These are phyloP conservation scores for Callipepla squamata DNA, from an alignment of 2,113 vertebrate genomes.

Conservation along the genomic window DNA sequence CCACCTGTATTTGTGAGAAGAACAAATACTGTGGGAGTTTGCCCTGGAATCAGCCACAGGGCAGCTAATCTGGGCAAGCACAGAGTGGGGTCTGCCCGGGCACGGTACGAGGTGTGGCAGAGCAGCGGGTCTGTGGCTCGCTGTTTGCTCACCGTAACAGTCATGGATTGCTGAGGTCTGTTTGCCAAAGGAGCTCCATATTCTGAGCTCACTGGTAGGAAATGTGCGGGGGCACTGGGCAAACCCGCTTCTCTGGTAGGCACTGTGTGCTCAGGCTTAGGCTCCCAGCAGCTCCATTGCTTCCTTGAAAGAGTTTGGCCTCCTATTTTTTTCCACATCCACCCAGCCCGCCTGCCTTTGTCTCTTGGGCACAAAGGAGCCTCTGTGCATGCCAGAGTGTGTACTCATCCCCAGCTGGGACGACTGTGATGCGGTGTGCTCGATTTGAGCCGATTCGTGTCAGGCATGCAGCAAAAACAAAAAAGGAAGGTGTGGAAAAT, in stretches of 20 bases:
- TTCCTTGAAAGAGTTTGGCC: not conserved
- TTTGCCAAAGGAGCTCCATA: not conserved
- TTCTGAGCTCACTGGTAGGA: not conserved
- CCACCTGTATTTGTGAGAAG: not conserved
- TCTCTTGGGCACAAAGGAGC: not conserved
- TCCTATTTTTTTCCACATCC: not conserved
- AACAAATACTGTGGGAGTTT: not conserved
- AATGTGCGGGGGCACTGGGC: not conserved
- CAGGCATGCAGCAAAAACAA: not conserved
- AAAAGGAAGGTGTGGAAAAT: not conserved
- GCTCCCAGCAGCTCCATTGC: not conserved
- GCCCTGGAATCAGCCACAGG: fast-evolving
- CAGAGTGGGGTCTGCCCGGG: not conserved
- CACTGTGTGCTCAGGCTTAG: not conserved
- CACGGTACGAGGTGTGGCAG: fast-evolving
- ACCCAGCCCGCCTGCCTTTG: not conserved
- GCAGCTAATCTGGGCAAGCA: not conserved
- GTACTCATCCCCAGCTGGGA: not conserved
- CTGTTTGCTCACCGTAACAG: not conserved
- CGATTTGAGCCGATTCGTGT: not conserved
- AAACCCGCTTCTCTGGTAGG: not conserved
- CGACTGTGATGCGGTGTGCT: not conserved
- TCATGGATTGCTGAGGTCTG: not conserved
- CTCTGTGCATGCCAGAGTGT: not conserved
- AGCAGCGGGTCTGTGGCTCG: not conserved